Conservation (phyloP, 2,797 vertebrate species). For the Macrochelys suwanniensis region DNA sequence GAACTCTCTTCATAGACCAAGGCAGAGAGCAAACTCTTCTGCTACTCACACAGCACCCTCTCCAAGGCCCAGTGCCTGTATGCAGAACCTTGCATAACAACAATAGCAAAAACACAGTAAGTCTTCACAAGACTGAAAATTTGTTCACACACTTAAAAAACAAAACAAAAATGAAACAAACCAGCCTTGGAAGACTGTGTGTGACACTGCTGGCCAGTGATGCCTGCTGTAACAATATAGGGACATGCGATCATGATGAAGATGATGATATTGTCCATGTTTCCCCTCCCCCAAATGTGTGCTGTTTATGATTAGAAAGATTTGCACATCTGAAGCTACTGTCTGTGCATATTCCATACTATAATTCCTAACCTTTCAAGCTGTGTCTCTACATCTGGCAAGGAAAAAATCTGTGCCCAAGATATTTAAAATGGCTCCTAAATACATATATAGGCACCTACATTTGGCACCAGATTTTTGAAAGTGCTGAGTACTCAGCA, state of each 20-base stretch:
- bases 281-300: not conserved
- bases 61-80: not conserved
- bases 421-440: not conserved
- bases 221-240: not conserved
- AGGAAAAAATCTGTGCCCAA: not conserved
- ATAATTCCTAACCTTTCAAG: not conserved
- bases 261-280: not conserved
- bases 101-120: not conserved
- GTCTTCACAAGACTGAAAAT: not conserved
- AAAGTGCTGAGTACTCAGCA: not conserved
- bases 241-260: not conserved
- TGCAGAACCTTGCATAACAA: accelerated
- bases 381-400: not conserved
- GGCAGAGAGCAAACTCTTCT: not conserved
- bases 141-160: not conserved
- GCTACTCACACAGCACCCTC: not conserved
- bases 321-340: not conserved
- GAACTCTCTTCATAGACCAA: not conserved
- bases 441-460: not conserved
- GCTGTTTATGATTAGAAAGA: not conserved
- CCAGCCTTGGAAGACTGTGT: not conserved
- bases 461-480: not conserved
- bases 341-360: not conserved
- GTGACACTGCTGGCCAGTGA: accelerated
- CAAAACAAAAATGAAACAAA: not conserved